Base-by-base conservation (phyloP, 2,888 invertebrate genomes). In the Agrenia bidenticulata region DNA sequence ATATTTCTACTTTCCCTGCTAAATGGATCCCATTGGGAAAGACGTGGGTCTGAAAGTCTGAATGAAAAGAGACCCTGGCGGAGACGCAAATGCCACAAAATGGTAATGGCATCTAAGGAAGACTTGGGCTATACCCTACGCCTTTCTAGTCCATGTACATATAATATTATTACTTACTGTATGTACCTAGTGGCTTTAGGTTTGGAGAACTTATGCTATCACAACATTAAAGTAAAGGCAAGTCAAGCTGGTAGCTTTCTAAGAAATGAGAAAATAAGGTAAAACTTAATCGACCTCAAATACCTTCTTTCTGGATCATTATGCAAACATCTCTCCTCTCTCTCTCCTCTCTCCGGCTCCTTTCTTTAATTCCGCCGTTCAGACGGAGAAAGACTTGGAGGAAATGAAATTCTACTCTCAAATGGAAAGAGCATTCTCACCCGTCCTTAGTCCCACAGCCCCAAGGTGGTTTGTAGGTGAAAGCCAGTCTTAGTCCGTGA, bases 271-370 rank as follows among this genome's bases (percentile, higher is more conserved):
- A 49, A 58, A 58, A 58, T 58, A 58, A 66, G 61, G 64, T 66
- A 61, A 66, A 69, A 69, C 62, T 69, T 69, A 66, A 67, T 66
- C 69, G 69, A 69, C 66, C 69, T 64, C 64, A 64, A 69, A 69
- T 65, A 58, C 64, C 64, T 69, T 63, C 64, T 67, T 69, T 69
- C 66, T 67, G 69, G 64, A 69, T 69, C 69, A 69, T 69, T 69
- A 69, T 69, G 66, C 67, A 64, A 56, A 56, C 58, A 54, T 58
- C 50, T 27, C 53, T 37, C 61, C 56, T 51, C 42, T 60, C 55
- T 26, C 21, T 37, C 17, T 64, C 45, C 24, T 23, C 49, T 11
- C 45, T 23, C 50, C 15, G n/a, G n/a, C 54, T 39, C 49, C n/a
- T 63, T 39, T 23, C 56, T 45, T 15, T 58, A 39, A 49, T 56